Base-by-base conservation (phyloP, 2,797 vertebrate genomes). In the Sparidentex hasta region DNA sequence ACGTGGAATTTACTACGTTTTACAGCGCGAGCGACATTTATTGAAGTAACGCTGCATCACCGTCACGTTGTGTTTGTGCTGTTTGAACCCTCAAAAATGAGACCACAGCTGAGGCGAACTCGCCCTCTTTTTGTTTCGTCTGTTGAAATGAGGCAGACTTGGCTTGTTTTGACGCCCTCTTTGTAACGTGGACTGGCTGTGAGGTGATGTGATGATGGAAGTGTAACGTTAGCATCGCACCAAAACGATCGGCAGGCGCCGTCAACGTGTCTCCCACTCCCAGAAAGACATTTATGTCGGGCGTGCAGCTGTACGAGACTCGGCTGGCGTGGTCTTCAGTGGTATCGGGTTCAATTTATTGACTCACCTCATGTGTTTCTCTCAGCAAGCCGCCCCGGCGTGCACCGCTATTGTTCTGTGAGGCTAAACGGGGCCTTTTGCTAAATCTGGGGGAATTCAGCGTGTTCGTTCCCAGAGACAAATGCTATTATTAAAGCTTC, bases 331-430 rank as follows among this genome's bases (percentile, higher is more conserved):
- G 4, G 18, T 71, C n/a, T 12, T 1, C 33, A 0, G 8, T 46
- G 0, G 64, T 50, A 20, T 55, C 63, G 4, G 43, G 4, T 23
- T 56, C 11, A 17, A 3, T 70, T 51, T 55, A 78, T 64, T 61
- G 55, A 78, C 69, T 20, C 20, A 46, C 65, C 73, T 47, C 64
- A 12, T 71, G 71, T 27, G 74, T 63, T 56, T 44, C 63, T 33
- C 56, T 16, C 70, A 0, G 43, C 14, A 3, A 27, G 74, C 71
- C 33, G n/a, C 59, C 33, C n/a, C 44, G 5, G 23, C 17, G 44
- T 16, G 50, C 43, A 43, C 66, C 21, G 56, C 87, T 81, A 79
- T 91, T 93, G 91, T 92, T 89, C 71, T 52, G 76, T 9, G 54
- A 58, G 73, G 82, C 83, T 76, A 52, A 48, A 79, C 58, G 1